Evolutionary conservation across 2,113 vertebrate genomes (phyloP), one percentile per base, ranked within the genome.

Genomic region (Actenoides hombroni): DNA sequence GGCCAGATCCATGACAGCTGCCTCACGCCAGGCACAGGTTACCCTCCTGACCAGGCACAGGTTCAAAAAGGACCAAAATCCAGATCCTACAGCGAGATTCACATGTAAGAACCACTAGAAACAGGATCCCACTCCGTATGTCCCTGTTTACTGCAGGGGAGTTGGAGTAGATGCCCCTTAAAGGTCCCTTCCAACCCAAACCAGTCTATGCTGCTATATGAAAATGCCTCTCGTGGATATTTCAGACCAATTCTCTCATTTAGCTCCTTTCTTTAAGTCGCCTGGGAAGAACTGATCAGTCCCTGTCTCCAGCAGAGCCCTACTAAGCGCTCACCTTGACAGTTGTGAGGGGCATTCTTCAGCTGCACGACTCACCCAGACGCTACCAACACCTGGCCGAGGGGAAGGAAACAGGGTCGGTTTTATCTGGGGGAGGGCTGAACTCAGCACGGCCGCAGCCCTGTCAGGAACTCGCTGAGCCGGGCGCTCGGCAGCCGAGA

Each of bases 1-100:
- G 1, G 13, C 29, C 29, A 46, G 44, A 51, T 4, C 44, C 39
- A 6, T 5, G 3, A 5, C 0, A 7, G 49, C 10, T 0, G 0
- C 16, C 39, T 26, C 24, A 0, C 11, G 8, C 40, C 3, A 1
- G 29, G 19, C 3, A 3, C 20, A 20, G 39, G 25, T 33, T 25
- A 20, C 31, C 4, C 24, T 67, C 31, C 37, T 2, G 13, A 33
- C 15, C 2, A 8, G 17, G 8, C 21, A 3, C 13, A 7, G 24
- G 44, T 6, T 21, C 39, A n/a, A 61, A 61, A 42, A 54, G 11
- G 26, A 59, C n/a, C 5, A 14, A 44, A 5, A 61, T 25, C 28
- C 4, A 25, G 8, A 68, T 48, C 53, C 84, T 29, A 8, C 40
- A 12, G 24, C 1, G 5, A 75, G 16, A 60, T 18, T 73, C 44